phyloP scores from a whole-genome alignment of 2,113 vertebrate genomes.

The Suncus etruscus region DNA sequence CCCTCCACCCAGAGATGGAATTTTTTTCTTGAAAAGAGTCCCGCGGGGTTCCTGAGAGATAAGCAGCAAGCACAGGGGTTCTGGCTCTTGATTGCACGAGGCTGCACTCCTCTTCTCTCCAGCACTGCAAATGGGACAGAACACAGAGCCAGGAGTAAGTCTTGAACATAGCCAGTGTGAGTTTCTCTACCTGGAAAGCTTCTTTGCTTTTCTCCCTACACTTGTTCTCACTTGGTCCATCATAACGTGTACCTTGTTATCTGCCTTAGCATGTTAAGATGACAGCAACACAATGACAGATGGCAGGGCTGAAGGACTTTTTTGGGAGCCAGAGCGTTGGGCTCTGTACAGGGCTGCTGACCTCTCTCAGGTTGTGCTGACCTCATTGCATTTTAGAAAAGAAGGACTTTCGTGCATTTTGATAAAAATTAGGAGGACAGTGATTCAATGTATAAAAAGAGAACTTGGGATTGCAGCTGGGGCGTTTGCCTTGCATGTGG shows the following conservation, averaged over 20 bases:
- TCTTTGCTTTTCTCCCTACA: constrained; percentile 24
- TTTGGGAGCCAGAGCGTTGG: not conserved
- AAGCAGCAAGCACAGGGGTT: too few species aligned
- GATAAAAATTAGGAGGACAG: not conserved
- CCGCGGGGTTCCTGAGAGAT: too few species aligned
- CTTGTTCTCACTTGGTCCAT: not conserved
- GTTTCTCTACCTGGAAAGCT: not conserved
- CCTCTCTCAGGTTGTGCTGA: not conserved
- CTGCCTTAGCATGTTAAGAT: not conserved
- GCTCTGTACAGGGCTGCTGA: not conserved
- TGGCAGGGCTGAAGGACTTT: not conserved
- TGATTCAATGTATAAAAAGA: not conserved
- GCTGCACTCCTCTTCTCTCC: too few species aligned
- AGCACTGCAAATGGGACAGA: too few species aligned
- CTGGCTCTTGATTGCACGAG: too few species aligned
- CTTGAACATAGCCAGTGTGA: not conserved
- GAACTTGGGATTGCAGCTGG: not conserved
- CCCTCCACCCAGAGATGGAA: not conserved
- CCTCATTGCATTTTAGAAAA: not conserved
- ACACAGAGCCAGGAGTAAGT: too few species aligned
- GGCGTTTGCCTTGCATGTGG: too few species aligned
- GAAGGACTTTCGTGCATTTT: not conserved
- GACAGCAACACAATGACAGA: not conserved
- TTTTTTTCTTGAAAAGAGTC: constrained; percentile 50
- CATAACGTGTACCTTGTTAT: not conserved